Percentiles rank a stretch among this genome's conserved stretches.
These are phyloP conservation scores for Gryllus bimaculatus DNA, from an alignment of 1,140 invertebrate species.

Conservation along the genomic window DNA sequence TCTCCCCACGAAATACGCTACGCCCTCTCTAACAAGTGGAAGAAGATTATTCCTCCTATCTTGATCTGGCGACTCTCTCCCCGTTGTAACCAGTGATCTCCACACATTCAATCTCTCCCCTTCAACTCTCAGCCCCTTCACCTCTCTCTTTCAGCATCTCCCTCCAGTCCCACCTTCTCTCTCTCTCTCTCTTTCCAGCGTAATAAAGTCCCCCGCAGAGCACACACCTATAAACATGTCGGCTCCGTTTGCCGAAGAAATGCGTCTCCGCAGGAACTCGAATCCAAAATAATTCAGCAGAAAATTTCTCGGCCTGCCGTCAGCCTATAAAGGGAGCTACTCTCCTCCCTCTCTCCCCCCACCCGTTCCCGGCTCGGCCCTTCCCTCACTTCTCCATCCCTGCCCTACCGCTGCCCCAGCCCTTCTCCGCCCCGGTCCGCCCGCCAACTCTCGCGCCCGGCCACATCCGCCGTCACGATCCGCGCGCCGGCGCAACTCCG, in stretches of 20 bases:
- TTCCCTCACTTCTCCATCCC: not conserved
- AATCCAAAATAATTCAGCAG: not conserved
- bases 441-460: too few relatives aligned
- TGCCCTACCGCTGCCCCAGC: not conserved
- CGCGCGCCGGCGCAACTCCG: too few relatives aligned
- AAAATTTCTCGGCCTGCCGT: not conserved
- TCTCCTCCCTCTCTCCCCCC: not conserved
- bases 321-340: not conserved
- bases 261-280: not conserved
- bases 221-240: not conserved
- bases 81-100: too few relatives aligned
- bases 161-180: too few relatives aligned
- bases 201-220: not conserved
- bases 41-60: not conserved
- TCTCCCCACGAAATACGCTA: not conserved
- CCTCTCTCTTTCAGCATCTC: too few relatives aligned
- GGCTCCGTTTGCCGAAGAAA: not conserved
- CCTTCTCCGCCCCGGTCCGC: too few relatives aligned
- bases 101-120: too few relatives aligned
- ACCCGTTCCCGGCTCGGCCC: too few relatives aligned
- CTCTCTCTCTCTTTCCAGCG: not conserved
- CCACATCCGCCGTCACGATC: too few relatives aligned
- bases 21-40: not conserved
- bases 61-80: not conserved
- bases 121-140: too few relatives aligned